Base-by-base conservation (phyloP, 2,113 vertebrate species). In the Formicarius rufipectus region DNA sequence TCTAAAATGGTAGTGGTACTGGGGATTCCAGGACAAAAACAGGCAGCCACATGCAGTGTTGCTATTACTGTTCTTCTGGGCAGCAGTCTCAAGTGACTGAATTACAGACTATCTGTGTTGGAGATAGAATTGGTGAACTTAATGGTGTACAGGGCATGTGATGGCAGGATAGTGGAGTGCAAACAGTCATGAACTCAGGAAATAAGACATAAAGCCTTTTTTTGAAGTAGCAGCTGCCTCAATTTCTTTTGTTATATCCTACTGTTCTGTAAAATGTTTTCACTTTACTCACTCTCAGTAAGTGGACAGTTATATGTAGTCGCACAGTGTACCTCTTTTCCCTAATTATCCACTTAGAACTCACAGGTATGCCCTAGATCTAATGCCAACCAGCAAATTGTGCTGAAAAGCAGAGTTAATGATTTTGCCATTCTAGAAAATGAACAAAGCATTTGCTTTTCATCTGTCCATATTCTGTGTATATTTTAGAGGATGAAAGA, bases 111-210 rank as follows among this genome's bases (percentile, higher is more conserved):
- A 9, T 10, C 25, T n/a, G 2, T 31, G 20, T 2, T 50, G 40
- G 37, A 42, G 42, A n/a, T 4, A 8, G 50, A 77, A 44, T 7
- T 16, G 31, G 37, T 62, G 63, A 64, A 27, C 15, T 37, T 62
- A 49, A 12, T 21, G 40, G 37, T 0, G 0, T 8, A 1, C 20
- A 24, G 30, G 42, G 13, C 1, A 2, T 24, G 33, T 0, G 0
- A 1, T 21, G 27, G 21, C 21, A 31, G 12, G 12, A 25, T 18
- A 37, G 33, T 1, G 0, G 40, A 50, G 42, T 7, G 27, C 37
- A 63, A 64, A 37, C 6, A 37, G 0, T 0, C 10, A 0, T 8
- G 4, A 83, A 55, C 25, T 84, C 6, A 6, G 79, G 12, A 80
- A 82, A 50, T 22, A 33, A 55, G 23, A 22, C 16, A 12, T 14